phyloP scores from a whole-genome alignment of 2,888 invertebrate genomes.

The Cephonodes hylas region DNA sequence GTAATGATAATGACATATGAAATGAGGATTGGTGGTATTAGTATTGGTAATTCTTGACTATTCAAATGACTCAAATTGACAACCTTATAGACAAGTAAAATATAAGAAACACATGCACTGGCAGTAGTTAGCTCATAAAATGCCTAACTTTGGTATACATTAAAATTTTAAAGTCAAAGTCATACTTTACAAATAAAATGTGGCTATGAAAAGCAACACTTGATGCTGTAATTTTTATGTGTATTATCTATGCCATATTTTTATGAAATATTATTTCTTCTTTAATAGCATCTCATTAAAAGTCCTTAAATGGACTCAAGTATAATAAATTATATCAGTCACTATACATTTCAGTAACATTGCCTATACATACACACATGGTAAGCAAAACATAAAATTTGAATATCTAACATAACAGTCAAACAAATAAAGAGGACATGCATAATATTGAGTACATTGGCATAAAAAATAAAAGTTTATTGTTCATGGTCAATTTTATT shows the following conservation, averaged over 20 bases:
- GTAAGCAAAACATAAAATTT: not conserved
- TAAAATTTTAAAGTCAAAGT: constrained; percentile 4
- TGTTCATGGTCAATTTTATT: not conserved
- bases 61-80: not conserved
- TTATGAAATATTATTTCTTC: not conserved
- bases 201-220: too few relatives aligned
- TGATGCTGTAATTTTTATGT: not conserved
- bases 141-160: constrained; percentile 19
- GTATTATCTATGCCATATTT: not conserved
- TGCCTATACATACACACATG: not conserved
- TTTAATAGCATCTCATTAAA: not conserved
- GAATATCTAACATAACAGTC: not conserved
- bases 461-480: not conserved
- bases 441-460: not conserved
- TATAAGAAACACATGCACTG: constrained; percentile 29
- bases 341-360: not conserved
- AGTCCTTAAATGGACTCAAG: not conserved
- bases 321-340: too few relatives aligned
- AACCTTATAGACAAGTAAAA: not conserved
- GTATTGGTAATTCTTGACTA: not conserved
- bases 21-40: not conserved
- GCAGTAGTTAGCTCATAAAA: constrained; percentile 27
- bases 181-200: not conserved
- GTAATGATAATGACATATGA: too few relatives aligned
- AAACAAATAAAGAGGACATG: not conserved